A percentile compares a stretch with the other conserved stretches of the same genome.
Conservation (phyloP, 2,797 vertebrate genomes). For the Salarias fasciatus region DNA sequence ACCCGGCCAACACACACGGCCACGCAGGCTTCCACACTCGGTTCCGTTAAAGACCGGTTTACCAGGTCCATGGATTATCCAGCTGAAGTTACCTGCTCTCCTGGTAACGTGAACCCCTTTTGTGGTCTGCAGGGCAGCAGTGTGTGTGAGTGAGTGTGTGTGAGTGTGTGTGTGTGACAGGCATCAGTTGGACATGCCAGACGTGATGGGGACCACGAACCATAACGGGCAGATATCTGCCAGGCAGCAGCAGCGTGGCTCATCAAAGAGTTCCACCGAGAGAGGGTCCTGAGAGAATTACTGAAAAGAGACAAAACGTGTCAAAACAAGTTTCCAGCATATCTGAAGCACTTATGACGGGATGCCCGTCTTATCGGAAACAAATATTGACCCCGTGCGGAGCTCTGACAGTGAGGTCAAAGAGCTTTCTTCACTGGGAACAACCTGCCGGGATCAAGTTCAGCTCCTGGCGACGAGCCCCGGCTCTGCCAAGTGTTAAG, state of each 20-base stretch:
- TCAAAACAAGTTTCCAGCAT: constrained; percentile 40
- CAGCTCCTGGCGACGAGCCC: constrained; percentile 80
- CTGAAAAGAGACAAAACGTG: constrained; percentile 3
- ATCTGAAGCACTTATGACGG: constrained; percentile 11
- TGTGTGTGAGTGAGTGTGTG: too few relatives aligned
- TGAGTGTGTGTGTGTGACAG: constrained; percentile 59
- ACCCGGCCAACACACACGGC: constrained; percentile 74
- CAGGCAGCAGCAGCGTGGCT: too few relatives aligned
- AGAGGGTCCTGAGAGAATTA: background rate
- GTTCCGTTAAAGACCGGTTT: constrained; percentile 83
- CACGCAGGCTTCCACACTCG: constrained; percentile 57
- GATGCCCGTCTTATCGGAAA: too few relatives aligned
- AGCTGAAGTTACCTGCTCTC: constrained; percentile 83
- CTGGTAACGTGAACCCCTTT: constrained; percentile 78
- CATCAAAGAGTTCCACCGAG: too few relatives aligned
- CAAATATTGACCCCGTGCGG: constrained; percentile 45
- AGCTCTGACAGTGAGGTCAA: constrained; percentile 70
- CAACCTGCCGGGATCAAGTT: constrained; percentile 84
- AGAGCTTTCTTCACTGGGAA: constrained; percentile 73
- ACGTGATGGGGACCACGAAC: background rate
- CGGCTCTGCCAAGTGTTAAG: constrained; percentile 84
- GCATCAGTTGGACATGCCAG: constrained; percentile 74
- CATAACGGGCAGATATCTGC: too few relatives aligned
- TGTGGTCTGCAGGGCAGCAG: constrained; percentile 71
- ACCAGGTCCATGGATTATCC: constrained; percentile 84